Percentiles rank a stretch among this genome's conserved stretches.
phyloP scores from a whole-genome alignment of 2,888 invertebrate genomes.

The Drosophila imparisetae region DNA sequence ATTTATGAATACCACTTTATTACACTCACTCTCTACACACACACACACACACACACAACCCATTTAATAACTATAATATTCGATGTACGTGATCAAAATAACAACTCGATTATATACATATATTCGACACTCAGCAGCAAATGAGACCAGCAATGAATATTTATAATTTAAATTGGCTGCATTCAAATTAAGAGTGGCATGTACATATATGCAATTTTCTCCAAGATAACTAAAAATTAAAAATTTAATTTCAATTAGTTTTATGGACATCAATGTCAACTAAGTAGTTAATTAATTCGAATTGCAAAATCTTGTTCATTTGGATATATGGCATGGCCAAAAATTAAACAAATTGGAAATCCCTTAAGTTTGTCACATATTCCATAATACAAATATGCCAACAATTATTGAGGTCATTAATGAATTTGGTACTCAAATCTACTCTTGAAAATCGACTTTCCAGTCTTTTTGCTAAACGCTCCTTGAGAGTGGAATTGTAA shows the following conservation, averaged over 20 bases:
- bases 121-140: not conserved
- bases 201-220: not conserved
- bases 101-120: conserved; percentile 9
- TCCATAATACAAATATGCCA: not conserved
- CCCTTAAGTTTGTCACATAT: not conserved
- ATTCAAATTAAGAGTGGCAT: not conserved
- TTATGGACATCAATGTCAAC: not conserved
- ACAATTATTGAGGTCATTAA: not conserved
- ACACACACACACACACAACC: not conserved
- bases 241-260: too few species aligned
- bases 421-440: not conserved
- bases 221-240: not conserved
- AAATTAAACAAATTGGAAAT: not conserved
- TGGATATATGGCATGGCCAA: too few species aligned
- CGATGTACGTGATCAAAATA: conserved; percentile 24
- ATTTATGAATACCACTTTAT: conserved; percentile 13
- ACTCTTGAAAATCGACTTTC: not conserved
- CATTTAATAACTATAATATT: conserved; percentile 15
- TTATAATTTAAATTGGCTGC: not conserved
- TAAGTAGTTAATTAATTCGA: not conserved
- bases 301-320: too few species aligned
- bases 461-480: not conserved
- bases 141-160: not conserved
- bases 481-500: not conserved
- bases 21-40: not conserved